Evolutionary conservation across 2,113 vertebrate species (phyloP).

Genomic region (Calidris pygmaea): DNA sequence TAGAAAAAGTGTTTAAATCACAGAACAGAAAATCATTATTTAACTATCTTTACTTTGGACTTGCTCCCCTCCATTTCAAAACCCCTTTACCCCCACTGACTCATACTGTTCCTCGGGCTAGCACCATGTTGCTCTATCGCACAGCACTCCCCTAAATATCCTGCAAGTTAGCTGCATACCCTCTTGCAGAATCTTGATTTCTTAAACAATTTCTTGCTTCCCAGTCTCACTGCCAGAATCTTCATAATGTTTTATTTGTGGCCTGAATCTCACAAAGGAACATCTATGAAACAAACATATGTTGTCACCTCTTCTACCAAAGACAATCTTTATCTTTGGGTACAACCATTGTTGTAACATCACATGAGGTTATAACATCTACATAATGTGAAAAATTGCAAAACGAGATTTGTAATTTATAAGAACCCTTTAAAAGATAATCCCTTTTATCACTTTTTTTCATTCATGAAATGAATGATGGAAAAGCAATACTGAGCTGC

Average conservation of each 20-base stretch:
- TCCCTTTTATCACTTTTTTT: neutral
- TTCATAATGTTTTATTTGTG: neutral
- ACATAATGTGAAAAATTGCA: neutral
- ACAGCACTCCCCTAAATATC: neutral
- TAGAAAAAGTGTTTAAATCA: neutral
- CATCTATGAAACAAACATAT: neutral
- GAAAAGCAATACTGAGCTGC: neutral
- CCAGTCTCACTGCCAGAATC: neutral
- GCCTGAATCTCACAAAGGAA: neutral
- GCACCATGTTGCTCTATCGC: accelerated
- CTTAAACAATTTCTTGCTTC: neutral
- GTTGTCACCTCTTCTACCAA: neutral
- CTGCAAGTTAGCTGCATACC: neutral
- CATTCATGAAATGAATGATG: neutral
- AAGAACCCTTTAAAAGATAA: neutral
- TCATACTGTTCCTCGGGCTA: neutral
- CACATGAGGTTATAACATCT: neutral
- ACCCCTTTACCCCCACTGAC: neutral
- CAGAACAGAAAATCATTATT: neutral
- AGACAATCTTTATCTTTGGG: neutral
- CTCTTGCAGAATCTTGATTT: neutral
- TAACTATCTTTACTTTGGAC: neutral
- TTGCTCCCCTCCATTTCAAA: neutral
- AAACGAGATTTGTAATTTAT: neutral
- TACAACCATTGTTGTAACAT: neutral